These are phyloP conservation scores for Eremophila alpestris DNA, from an alignment of 2,797 vertebrate species.

Conservation along the genomic window DNA sequence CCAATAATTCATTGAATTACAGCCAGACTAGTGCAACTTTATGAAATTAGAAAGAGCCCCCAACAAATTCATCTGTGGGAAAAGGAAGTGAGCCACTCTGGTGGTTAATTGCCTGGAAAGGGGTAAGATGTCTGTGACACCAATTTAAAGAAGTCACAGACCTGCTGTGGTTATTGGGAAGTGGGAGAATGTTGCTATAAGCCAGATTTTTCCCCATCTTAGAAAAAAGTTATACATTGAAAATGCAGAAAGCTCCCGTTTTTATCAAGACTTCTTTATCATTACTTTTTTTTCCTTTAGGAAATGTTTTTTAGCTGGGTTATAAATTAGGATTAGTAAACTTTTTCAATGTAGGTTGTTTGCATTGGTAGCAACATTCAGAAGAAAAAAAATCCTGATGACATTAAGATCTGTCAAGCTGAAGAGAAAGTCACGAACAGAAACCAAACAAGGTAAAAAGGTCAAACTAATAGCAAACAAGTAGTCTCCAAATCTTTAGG, in stretches of 20 bases:
- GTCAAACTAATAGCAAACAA: not conserved
- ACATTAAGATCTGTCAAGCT: not conserved
- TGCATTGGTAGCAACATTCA: not conserved
- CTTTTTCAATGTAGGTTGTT: not conserved
- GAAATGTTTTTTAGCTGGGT: not conserved
- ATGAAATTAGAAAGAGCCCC: not conserved
- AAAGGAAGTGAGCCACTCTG: not conserved
- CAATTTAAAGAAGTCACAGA: not conserved
- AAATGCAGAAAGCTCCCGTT: not conserved
- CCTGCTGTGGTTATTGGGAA: not conserved
- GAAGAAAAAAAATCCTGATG: not conserved
- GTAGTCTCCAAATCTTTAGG: not conserved
- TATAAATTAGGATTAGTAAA: not conserved
- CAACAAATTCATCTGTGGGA: not conserved
- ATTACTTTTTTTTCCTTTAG: not conserved
- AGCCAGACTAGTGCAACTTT: not conserved
- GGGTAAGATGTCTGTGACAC: not conserved
- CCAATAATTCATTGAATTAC: slow-evolving; percentile 11
- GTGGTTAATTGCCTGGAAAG: not conserved
- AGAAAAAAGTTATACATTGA: not conserved
- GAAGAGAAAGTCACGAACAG: not conserved
- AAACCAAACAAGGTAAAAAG: not conserved
- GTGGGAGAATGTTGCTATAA: not conserved
- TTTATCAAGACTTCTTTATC: not conserved
- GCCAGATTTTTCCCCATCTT: not conserved